Conservation (phyloP, 2,888 invertebrate genomes). For the Luperina testacea region DNA sequence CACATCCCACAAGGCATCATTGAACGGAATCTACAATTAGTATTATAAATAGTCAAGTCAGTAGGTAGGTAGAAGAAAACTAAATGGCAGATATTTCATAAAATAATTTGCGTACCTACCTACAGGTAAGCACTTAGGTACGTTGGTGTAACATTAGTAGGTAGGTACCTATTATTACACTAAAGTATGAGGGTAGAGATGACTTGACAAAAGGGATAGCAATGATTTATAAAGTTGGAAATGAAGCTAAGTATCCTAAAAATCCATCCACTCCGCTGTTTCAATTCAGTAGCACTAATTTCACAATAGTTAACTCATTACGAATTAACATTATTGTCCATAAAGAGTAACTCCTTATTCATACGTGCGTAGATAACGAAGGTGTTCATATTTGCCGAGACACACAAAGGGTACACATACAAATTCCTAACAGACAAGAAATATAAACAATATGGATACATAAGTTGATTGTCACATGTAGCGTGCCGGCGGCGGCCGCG, state of each 20-base stretch:
- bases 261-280: constrained; percentile 8
- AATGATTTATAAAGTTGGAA: neutral
- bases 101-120: neutral
- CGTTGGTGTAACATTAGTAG: neutral
- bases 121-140: neutral
- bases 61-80: neutral
- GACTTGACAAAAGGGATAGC: neutral
- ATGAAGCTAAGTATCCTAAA: constrained; percentile 6
- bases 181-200: neutral
- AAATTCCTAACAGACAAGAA: constrained; percentile 59
- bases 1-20: neutral
- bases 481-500: constrained; percentile 60
- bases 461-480: constrained; percentile 66
- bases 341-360: constrained; percentile 18
- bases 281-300: constrained; percentile 27
- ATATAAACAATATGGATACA: constrained; percentile 65
- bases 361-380: constrained; percentile 18
- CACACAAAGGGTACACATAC: constrained; percentile 56
- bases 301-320: constrained; percentile 35
- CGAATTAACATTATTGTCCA: constrained; percentile 14
- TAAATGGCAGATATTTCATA: neutral
- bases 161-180: neutral
- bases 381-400: constrained; percentile 43
- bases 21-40: neutral
- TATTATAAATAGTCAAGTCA: neutral